Evolutionary conservation across 2,888 invertebrate species (phyloP), one percentile per base, ranked within the genome.

Genomic region (Phaonia tiefii): DNA sequence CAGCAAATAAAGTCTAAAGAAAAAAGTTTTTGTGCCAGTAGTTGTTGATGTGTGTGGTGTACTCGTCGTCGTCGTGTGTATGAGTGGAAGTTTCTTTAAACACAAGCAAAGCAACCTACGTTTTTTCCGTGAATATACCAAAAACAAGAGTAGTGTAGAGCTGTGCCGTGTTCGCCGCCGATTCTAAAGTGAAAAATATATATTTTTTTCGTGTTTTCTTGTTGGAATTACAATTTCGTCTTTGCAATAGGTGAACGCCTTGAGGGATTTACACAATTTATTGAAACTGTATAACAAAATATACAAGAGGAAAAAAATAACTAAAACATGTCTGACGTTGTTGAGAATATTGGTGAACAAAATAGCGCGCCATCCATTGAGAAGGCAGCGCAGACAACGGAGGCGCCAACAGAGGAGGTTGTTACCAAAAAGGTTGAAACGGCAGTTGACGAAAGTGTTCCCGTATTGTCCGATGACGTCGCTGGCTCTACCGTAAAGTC

Each of bases 301-400:
- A 31, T 31, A 5, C 3, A 74, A 73, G 31, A 69, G 20, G 25
- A 17, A 70, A 74, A 20, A 42, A 70, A 25, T 22, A n/a, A n/a
- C n/a, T n/a, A 72, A 78, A 83, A 74, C 80, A 88, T 88, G 89
- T 88, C 88, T 11, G 87, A 88, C 83, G 83, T 86, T 80, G 85
- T 85, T 60, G 84, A 80, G 63, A 84, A 83, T 77, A 84, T 85
- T 82, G 84, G 49, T 81, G 83, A 86, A 67, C 85, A 85, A 69
- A 88, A 82, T 73, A 80, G 76, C 79, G 82, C 79, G 79, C 75
- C 79, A 70, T 51, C 75, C 8, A 78, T 63, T 26, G 65, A 75
- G 71, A 58, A 66, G 58, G 66, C 80, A 74, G 75, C 75, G 56
- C 66, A 74, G 80, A 46, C 79, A 60, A 66, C 70, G 42, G 39